Evolutionary conservation across 1,140 invertebrate species (phyloP).

Genomic region (Hyphantria cunea): DNA sequence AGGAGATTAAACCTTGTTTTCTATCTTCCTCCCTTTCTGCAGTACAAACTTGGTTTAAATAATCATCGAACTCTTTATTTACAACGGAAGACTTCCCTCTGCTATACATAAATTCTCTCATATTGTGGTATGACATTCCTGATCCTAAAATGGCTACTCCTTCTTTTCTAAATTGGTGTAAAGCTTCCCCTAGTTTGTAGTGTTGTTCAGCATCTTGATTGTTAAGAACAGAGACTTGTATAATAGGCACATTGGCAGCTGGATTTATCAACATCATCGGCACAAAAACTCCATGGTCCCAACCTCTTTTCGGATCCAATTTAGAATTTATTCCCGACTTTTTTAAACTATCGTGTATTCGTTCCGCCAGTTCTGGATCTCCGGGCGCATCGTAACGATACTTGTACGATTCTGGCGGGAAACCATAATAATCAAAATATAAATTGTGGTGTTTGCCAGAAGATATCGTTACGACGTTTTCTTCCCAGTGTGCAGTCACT

Average conservation of each 20-base stretch:
- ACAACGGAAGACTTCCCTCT: slow-evolving; percentile 44
- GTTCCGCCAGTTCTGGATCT: slow-evolving; percentile 58
- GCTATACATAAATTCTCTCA: slow-evolving; percentile 65
- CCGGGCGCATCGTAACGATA: slow-evolving; percentile 70
- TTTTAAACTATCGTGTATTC: slow-evolving; percentile 56
- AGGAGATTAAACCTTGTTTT: slow-evolving; percentile 47
- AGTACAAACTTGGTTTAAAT: slow-evolving; percentile 58
- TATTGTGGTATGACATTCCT: slow-evolving; percentile 76
- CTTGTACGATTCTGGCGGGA: slow-evolving; percentile 69
- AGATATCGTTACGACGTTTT: slow-evolving; percentile 64
- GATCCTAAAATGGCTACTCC: slow-evolving; percentile 70
- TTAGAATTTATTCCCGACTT: slow-evolving; percentile 59
- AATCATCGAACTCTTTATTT: slow-evolving; percentile 70
- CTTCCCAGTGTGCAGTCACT: slow-evolving; percentile 75
- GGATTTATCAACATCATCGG: slow-evolving; percentile 75
- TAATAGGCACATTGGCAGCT: slow-evolving; percentile 65
- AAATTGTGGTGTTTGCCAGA: slow-evolving; percentile 66
- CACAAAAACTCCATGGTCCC: slow-evolving; percentile 76
- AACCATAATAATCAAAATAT: slow-evolving; percentile 74
- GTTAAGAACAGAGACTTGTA: slow-evolving; percentile 64
- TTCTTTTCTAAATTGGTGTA: slow-evolving; percentile 66
- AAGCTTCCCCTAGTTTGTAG: slow-evolving; percentile 61
- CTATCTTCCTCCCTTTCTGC: slow-evolving; percentile 52
- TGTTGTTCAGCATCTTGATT: slow-evolving; percentile 67
- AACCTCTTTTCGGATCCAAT: slow-evolving; percentile 65